Percentiles rank a stretch among this genome's conserved stretches.
Conservation (phyloP, 2,888 invertebrate species). For the Tinea semifulvella region DNA sequence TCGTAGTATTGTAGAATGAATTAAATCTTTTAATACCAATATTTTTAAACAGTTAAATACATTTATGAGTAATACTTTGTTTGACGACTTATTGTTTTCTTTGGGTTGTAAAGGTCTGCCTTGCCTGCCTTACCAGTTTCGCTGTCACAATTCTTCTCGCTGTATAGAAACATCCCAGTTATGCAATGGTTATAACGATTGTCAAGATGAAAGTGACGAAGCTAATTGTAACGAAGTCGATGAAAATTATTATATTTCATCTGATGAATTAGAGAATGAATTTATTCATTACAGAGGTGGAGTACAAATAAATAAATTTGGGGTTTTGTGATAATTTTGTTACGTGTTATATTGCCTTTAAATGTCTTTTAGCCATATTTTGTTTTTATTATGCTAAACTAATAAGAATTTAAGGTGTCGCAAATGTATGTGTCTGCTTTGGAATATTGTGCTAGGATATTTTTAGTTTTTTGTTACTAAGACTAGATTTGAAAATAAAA, state of each 20-base stretch:
- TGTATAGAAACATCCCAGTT: constrained; percentile 66
- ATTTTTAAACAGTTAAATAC: no score
- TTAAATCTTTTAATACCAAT: not conserved
- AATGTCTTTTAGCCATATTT: no score
- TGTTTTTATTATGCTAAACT: no score
- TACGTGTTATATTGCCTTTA: no score
- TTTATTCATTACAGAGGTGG: constrained; percentile 5
- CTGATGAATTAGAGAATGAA: not conserved
- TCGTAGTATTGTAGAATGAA: no score
- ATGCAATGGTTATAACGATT: constrained; percentile 70
- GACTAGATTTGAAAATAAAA: no score
- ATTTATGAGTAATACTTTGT: not conserved
- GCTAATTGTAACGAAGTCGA: constrained; percentile 29
- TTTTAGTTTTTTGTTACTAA: no score
- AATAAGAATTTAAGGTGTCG: no score
- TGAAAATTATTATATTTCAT: no score
- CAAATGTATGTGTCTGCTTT: no score
- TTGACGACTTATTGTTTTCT: no score
- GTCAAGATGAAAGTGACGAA: constrained; percentile 73
- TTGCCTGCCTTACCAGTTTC: constrained; percentile 56
- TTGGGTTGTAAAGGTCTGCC: constrained; percentile 35
- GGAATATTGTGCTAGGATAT: no score
- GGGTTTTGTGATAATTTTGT: not conserved
- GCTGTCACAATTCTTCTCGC: constrained; percentile 64
- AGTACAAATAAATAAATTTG: constrained; percentile 5